Conservation (phyloP, 1,140 invertebrate genomes). For the Phortica variegata region DNA sequence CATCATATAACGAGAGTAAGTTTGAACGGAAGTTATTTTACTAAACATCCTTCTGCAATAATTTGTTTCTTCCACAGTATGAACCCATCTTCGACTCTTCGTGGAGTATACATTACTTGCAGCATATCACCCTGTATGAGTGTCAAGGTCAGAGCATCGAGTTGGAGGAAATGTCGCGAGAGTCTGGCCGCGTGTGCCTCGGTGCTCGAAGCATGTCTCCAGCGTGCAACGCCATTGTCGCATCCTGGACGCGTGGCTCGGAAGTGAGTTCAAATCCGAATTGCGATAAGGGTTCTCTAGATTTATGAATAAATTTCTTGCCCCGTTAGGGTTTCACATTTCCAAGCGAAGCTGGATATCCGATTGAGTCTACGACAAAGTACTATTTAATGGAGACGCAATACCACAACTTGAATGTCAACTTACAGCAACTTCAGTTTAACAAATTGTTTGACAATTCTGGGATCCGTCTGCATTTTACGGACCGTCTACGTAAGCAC, state of each 20-base stretch:
- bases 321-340: conserved; percentile 63
- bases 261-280: conserved; percentile 55
- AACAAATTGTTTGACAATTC: conserved; percentile 60
- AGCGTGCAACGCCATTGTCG: conserved; percentile 66
- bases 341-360: conserved; percentile 66
- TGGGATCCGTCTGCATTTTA: conserved; percentile 65
- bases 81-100: conserved; percentile 61
- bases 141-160: conserved; percentile 61
- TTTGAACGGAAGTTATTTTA: background rate
- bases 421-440: conserved; percentile 38
- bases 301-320: conserved; percentile 3
- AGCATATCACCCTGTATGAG: conserved; percentile 70
- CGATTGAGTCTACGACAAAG: conserved; percentile 61
- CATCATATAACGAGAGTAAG: conserved; percentile 63
- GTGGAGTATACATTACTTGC: conserved; percentile 61
- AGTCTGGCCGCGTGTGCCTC: conserved; percentile 62
- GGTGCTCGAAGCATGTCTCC: conserved; percentile 59
- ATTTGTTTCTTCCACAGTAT: conserved; percentile 57
- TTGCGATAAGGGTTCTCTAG: background rate
- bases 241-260: conserved; percentile 66
- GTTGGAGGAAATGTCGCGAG: conserved; percentile 59
- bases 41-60: background rate
- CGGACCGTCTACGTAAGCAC: conserved; percentile 61
- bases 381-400: conserved; percentile 68
- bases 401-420: conserved; percentile 58